Percentiles rank a stretch among this genome's conserved stretches.
Conservation (phyloP, 1,140 invertebrate genomes). For the Idris sp. region DNA sequence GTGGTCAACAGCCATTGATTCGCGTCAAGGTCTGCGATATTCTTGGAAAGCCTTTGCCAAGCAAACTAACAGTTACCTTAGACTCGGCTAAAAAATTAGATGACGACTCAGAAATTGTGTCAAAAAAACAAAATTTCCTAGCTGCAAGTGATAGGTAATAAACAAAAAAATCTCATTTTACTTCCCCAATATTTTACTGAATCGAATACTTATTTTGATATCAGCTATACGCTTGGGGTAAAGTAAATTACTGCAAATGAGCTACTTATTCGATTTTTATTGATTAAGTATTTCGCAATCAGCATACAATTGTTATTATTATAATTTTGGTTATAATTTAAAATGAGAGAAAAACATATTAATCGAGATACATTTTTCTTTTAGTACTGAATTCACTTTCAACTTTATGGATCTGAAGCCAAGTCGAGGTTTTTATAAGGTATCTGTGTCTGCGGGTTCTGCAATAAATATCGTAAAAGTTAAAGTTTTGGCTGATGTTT, state of each 20-base stretch:
- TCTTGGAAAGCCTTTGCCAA: conserved; percentile 84
- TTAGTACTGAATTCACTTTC: conserved; percentile 85
- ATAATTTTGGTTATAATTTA: no score
- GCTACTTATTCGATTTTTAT: conserved; percentile 32
- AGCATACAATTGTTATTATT: conserved; percentile 53
- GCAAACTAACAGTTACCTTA: conserved; percentile 82
- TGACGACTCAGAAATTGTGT: conserved; percentile 88
- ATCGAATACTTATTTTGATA: conserved; percentile 55
- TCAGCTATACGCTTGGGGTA: conserved; percentile 77
- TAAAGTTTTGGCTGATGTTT: conserved; percentile 86
- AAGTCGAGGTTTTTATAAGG: conserved; percentile 89
- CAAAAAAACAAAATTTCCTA: conserved; percentile 80
- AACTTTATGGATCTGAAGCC: conserved; percentile 89
- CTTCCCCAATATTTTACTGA: conserved; percentile 74
- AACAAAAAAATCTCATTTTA: conserved; percentile 4
- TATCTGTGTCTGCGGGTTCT: conserved; percentile 85
- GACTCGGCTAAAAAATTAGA: conserved; percentile 86
- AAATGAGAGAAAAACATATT: no score
- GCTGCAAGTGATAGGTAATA: conserved; percentile 80
- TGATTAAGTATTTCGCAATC: conserved; percentile 52
- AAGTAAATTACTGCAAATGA: conserved; percentile 66
- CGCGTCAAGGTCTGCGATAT: no score
- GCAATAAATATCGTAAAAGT: conserved; percentile 83
- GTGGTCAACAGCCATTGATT: no score
- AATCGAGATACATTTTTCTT: conserved; percentile 15